phyloP scores from a whole-genome alignment of 2,113 vertebrate species.

The Osmerus mordax region DNA sequence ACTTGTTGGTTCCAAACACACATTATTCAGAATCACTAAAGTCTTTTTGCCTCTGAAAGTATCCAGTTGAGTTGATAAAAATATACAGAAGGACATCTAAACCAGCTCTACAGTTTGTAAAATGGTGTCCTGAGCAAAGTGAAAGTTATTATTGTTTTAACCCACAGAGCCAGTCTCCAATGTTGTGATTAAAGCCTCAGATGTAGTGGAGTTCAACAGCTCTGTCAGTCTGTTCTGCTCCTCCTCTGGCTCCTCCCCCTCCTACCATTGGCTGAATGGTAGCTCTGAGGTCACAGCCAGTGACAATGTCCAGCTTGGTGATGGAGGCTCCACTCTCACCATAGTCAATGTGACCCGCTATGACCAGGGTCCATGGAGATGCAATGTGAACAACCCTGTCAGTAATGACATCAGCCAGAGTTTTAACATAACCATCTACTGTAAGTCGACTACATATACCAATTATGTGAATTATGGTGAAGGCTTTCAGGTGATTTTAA shows the following conservation, averaged over 20 bases:
- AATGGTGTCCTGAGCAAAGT: background rate
- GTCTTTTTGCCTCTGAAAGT: background rate
- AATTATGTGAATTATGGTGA: background rate
- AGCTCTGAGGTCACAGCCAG: slow-evolving; percentile 49
- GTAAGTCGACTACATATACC: slow-evolving; percentile 45
- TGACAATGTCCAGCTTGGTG: slow-evolving; percentile 49
- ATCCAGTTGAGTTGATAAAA: background rate
- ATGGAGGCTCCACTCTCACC: slow-evolving; percentile 41
- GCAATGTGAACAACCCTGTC: slow-evolving; percentile 35
- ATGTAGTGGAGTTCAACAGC: slow-evolving; percentile 45
- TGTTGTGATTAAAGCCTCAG: background rate
- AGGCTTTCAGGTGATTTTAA: background rate
- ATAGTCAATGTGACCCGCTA: slow-evolving; percentile 42
- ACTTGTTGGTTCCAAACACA: too few species aligned
- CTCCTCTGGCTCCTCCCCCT: slow-evolving; percentile 46
- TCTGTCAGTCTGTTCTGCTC: slow-evolving; percentile 52
- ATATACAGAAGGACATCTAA: background rate
- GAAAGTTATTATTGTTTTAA: background rate
- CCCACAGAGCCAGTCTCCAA: slow-evolving; percentile 27
- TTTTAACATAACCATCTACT: slow-evolving; percentile 40
- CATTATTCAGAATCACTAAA: background rate
- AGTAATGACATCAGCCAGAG: background rate
- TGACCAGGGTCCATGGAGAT: slow-evolving; percentile 45
- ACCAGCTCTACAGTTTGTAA: background rate
- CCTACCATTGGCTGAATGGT: slow-evolving; percentile 54